Conservation (phyloP, 2,113 vertebrate species). For the Gorsachius goisagi region DNA sequence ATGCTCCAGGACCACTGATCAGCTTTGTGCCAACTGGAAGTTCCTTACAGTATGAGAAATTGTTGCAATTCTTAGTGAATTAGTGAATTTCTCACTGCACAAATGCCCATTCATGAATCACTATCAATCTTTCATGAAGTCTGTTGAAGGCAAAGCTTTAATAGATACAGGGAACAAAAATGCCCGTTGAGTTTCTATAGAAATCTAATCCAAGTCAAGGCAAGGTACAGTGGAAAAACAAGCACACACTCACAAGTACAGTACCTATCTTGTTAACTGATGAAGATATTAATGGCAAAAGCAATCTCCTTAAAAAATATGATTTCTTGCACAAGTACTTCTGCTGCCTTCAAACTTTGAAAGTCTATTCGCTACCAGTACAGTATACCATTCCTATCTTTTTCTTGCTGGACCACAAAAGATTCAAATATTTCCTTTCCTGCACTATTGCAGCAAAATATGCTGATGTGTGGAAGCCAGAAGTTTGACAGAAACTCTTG, state of each 20-base stretch:
- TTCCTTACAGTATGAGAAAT: not conserved
- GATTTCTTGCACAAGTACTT: not conserved
- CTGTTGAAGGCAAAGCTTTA: not conserved
- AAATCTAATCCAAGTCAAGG: not conserved
- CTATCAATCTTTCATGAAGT: rapidly evolving
- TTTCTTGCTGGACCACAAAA: not conserved
- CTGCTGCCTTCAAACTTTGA: not conserved
- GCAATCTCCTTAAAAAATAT: not conserved
- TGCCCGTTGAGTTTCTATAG: not conserved
- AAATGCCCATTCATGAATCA: not conserved
- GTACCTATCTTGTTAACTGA: not conserved
- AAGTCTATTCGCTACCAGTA: not conserved
- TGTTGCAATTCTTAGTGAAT: not conserved
- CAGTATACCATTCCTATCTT: not conserved
- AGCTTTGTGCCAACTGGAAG: not conserved
- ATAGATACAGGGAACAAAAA: not conserved
- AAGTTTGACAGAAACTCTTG: not conserved
- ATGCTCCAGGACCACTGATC: not conserved
- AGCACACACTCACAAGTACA: not conserved
- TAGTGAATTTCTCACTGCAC: not conserved
- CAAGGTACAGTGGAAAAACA: not conserved
- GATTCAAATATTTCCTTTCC: not conserved
- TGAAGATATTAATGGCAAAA: not conserved
- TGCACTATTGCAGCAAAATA: not conserved
- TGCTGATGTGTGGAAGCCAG: not conserved